Evolutionary conservation across 2,113 vertebrate genomes (phyloP), one percentile per base, ranked within the genome.

Genomic region (Scomber colias): DNA sequence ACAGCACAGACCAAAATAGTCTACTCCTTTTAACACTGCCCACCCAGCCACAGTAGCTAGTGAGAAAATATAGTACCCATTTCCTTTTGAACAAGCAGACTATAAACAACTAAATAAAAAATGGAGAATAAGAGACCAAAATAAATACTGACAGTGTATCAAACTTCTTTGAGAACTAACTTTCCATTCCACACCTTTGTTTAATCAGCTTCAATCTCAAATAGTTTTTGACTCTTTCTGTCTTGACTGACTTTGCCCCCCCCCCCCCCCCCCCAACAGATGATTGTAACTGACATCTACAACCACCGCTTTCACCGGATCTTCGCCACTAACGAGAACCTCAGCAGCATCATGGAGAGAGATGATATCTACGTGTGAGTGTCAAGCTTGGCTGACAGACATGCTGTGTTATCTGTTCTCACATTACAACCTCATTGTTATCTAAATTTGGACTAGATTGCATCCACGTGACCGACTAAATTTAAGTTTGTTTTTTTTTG

Each of bases 341-440:
- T 99, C 77, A 99, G 96, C 94, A 99, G 97, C 93, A 99, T 99
- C 94, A 99, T 99, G 97, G 98, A 99, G 82, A 95, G 97, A 73
- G 98, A 99, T 82, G 97, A 99, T 90, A 99, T 99, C 92, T 99
- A 97, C 46, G 97, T 99, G 98, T 99, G 95, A 98, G 98, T 97
- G 59, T 67, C 1, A n/a, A 21, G 13, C 30, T 48, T 27, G 5
- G 13, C 50, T 15, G 73, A 54, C 45, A 48, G 16, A 15, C 56
- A 15, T 0, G 19, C 27, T 16, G 3, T 21, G 14, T 53, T 21
- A 60, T 66, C 54, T 35, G 31, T 35, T 4, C 31, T 35, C 35
- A 40, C 7, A 40, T 40, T 40, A 40, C 35, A 40, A 40, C 35
- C 35, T 40, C 35, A 40, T 7, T 40, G 35, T 40, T 40, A 40